phyloP scores from a whole-genome alignment of 2,888 invertebrate species.

The Parnassius orleans region DNA sequence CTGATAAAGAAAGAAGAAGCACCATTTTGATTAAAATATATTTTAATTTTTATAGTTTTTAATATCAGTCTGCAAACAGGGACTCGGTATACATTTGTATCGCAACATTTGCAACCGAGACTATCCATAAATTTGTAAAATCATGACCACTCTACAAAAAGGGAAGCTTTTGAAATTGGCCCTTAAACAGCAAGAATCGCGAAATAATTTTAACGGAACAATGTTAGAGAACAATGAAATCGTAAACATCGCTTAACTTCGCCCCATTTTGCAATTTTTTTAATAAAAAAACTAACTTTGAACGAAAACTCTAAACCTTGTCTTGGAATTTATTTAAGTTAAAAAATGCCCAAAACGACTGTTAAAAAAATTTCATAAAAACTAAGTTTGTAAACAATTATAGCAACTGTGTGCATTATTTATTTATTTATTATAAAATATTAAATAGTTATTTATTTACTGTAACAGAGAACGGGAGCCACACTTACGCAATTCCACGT shows the following conservation, averaged over 20 bases:
- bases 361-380: too few species aligned
- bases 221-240: slow-evolving; percentile 23
- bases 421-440: too few species aligned
- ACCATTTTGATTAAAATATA: background rate
- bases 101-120: background rate
- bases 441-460: too few species aligned
- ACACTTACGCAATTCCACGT: too few species aligned
- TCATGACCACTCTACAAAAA: slow-evolving; percentile 1
- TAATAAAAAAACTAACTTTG: too few species aligned
- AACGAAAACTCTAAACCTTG: too few species aligned
- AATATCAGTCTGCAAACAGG: background rate
- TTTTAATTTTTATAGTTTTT: background rate
- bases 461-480: too few species aligned
- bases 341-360: too few species aligned
- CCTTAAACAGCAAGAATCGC: slow-evolving; percentile 23
- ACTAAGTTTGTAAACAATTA: too few species aligned
- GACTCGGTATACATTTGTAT: background rate
- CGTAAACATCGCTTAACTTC: slow-evolving; percentile 22
- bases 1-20: background rate
- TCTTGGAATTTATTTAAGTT: too few species aligned
- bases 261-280: background rate
- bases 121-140: background rate
- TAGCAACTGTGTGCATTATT: too few species aligned
- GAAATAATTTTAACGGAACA: slow-evolving; percentile 24
- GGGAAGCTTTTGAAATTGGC: slow-evolving; percentile 14